phyloP scores from a whole-genome alignment of 2,797 vertebrate species.

The Siniperca obscura region DNA sequence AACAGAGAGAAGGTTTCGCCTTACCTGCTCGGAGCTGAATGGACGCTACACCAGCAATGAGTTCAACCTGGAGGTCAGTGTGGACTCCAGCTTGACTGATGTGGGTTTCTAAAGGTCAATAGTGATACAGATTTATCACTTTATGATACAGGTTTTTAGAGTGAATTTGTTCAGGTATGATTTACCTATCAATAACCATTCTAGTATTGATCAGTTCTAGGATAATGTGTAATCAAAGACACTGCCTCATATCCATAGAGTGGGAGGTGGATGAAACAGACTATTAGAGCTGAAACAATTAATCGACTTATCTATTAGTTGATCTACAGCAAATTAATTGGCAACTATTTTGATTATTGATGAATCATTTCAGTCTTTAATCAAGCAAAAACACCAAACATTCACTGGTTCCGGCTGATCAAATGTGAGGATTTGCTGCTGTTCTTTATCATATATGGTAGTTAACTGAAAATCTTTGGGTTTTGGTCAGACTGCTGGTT shows the following conservation, averaged over 20 bases:
- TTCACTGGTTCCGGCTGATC: background rate
- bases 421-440: background rate
- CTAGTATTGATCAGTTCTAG: too few relatives aligned
- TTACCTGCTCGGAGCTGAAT: constrained; percentile 96
- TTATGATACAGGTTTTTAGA: background rate
- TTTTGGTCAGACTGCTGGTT: background rate
- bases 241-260: too few relatives aligned
- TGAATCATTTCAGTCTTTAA: background rate
- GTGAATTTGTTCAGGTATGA: too few relatives aligned
- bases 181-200: background rate
- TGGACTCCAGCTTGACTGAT: background rate
- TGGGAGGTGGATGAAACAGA: too few relatives aligned
- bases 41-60: constrained; percentile 96
- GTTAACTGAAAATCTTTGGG: background rate
- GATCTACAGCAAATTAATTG: too few relatives aligned
- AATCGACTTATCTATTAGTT: too few relatives aligned
- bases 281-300: too few relatives aligned
- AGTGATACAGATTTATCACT: background rate
- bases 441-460: background rate
- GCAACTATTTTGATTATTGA: too few relatives aligned
- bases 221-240: too few relatives aligned
- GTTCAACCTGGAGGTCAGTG: constrained; percentile 92
- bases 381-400: background rate
- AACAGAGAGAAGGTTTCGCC: constrained; percentile 87
- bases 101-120: background rate